Evolutionary conservation across 2,113 vertebrate species (phyloP), one percentile per base, ranked within the genome.

Genomic region (Albula goreensis): DNA sequence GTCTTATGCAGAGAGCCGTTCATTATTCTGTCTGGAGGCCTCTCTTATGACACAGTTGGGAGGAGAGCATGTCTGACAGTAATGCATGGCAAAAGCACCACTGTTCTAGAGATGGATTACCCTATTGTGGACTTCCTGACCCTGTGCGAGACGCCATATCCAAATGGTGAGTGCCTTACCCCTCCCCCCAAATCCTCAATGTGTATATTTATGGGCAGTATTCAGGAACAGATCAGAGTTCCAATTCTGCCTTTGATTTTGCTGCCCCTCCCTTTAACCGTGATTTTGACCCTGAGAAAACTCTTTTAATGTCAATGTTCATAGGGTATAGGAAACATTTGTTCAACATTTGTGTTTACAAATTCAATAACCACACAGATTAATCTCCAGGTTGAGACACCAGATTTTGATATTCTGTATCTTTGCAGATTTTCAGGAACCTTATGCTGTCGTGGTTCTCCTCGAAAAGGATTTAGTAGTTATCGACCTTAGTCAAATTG

Each of bases 71-170:
- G 98, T 92, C 95, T 99, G 93, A 99, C 98, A 25, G 98, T 99
- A 89, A 99, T 99, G 98, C 98, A 99, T 19, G 98, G 98, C 4
- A 99, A 99, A 89, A 99, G 97, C 92, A 99, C 98, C 49, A 99
- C 96, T 41, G 31, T 41, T 41, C 31, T 41, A 41, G 31, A 41
- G 31, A 41, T 41, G 31, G 31, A 41, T 41, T 99, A 97, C 91
- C 96, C 97, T 10, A 99, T 99, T 83, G 98, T 99, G 86, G 98
- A 99, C 89, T 99, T 99, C 91, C 94, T 99, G 79, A 99, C 97
- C 0, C 95, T 99, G 9, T 99, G 98, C 93, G 98, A 99, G 96
- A 99, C 98, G 51, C 98, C 98, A 0, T 99, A 99, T 93, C 95
- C 98, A 70, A 99, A 97, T 22, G 98, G 98, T 98, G 92, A 94